phyloP scores from a whole-genome alignment of 2,797 vertebrate genomes.

The Fratercula arctica region DNA sequence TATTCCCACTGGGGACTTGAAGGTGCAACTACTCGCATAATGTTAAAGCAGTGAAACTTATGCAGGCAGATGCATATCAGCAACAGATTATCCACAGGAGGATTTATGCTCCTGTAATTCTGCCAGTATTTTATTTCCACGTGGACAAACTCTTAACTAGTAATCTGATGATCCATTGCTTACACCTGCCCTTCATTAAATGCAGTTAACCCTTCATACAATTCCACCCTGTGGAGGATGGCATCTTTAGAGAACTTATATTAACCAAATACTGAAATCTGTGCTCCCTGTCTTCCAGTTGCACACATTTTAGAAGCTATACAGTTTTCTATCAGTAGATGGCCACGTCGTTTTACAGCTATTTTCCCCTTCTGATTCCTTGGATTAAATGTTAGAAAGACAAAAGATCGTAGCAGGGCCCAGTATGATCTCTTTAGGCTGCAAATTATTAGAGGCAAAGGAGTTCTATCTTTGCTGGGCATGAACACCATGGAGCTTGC shows the following conservation, averaged over 20 bases:
- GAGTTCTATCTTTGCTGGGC: neutral
- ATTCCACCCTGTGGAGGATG: neutral
- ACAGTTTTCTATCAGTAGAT: slow-evolving; percentile 47
- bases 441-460: neutral
- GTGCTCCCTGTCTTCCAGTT: neutral
- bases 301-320: neutral
- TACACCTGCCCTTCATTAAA: neutral
- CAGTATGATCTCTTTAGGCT: neutral
- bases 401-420: neutral
- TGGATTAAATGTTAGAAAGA: neutral
- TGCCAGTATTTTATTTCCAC: neutral
- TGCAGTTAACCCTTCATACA: neutral
- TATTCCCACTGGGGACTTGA: neutral
- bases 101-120: neutral
- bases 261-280: neutral
- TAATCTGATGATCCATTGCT: neutral
- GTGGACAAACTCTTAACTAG: neutral
- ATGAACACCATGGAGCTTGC: neutral
- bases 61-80: neutral
- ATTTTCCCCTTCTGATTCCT: neutral
- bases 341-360: slow-evolving; percentile 17
- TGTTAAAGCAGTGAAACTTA: neutral
- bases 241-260: neutral
- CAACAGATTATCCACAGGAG: neutral
- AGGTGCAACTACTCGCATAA: neutral